Percentiles rank a stretch among this genome's conserved stretches.
phyloP scores from a whole-genome alignment of 2,888 invertebrate genomes.

The Lasius fuliginosus region DNA sequence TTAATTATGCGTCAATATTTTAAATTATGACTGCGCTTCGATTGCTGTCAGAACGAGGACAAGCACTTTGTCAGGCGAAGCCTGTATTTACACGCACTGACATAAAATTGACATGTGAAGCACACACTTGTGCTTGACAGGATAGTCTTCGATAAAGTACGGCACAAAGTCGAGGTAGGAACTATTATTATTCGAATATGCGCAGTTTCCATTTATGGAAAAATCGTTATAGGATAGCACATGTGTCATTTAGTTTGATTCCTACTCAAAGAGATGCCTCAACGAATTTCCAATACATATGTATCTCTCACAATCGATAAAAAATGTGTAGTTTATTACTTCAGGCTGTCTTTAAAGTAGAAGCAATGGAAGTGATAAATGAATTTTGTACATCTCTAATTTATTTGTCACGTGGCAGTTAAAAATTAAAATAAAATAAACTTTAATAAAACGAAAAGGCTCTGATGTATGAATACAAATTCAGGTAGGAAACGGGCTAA shows the following conservation, averaged over 20 bases:
- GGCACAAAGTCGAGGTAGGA: conserved; percentile 49
- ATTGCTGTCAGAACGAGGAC: conserved; percentile 10
- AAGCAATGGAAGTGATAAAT: background rate
- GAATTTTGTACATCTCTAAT: background rate
- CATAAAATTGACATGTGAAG: conserved; percentile 84
- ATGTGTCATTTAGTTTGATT: background rate
- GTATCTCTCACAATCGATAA: background rate
- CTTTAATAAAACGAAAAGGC: background rate
- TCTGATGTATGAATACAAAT: too few relatives aligned
- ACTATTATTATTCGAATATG: conserved; percentile 51
- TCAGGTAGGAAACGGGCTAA: too few relatives aligned
- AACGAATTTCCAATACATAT: background rate
- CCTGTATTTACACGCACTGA: conserved; percentile 68
- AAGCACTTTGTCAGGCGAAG: conserved; percentile 23
- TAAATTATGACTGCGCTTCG: conserved; percentile 25
- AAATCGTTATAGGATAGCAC: conserved; percentile 13
- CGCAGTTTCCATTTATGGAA: conserved; percentile 36
- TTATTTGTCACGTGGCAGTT: background rate
- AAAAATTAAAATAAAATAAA: background rate
- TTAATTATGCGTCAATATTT: conserved; percentile 29
- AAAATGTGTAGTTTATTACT: background rate
- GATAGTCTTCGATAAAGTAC: conserved; percentile 47
- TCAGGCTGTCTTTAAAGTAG: background rate
- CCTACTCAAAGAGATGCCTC: background rate
- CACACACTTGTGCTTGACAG: conserved; percentile 80